phyloP scores from a whole-genome alignment of 2,888 invertebrate genomes.

The Hyposoter didymator region DNA sequence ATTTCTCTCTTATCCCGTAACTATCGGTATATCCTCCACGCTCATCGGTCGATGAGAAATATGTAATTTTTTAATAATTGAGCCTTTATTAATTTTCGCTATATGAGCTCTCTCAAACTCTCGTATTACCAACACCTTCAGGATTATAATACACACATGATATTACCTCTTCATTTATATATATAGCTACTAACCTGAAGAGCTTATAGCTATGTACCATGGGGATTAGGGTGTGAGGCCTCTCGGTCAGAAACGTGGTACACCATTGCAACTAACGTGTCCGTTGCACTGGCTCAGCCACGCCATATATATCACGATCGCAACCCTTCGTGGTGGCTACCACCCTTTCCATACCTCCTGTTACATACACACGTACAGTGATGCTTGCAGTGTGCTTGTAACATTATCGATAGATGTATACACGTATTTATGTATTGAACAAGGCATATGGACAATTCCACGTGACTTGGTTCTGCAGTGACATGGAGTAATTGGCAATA shows the following conservation, averaged over 20 bases:
- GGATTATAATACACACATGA: conserved; percentile 24
- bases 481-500: neutral
- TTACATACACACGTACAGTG: neutral
- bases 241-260: conserved; percentile 72
- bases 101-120: conserved; percentile 45
- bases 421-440: conserved; percentile 3
- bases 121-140: conserved; percentile 22
- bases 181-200: neutral
- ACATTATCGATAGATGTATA: conserved; percentile 10
- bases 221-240: conserved; percentile 42
- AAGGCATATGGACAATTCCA: neutral
- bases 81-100: conserved; percentile 81
- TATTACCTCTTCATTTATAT: neutral
- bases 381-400: neutral
- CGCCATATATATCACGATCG: conserved; percentile 58
- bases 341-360: neutral
- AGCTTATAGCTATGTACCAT: conserved; percentile 18
- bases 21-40: neutral
- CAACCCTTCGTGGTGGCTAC: conserved; percentile 57
- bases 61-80: conserved; percentile 82
- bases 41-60: conserved; percentile 79
- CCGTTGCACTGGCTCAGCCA: conserved; percentile 62
- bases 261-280: conserved; percentile 66
- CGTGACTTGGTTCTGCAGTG: neutral
- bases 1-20: neutral